Base-by-base conservation (phyloP, 92 coral and sea anemone genomes). In the Anthopleura xanthogrammica region DNA sequence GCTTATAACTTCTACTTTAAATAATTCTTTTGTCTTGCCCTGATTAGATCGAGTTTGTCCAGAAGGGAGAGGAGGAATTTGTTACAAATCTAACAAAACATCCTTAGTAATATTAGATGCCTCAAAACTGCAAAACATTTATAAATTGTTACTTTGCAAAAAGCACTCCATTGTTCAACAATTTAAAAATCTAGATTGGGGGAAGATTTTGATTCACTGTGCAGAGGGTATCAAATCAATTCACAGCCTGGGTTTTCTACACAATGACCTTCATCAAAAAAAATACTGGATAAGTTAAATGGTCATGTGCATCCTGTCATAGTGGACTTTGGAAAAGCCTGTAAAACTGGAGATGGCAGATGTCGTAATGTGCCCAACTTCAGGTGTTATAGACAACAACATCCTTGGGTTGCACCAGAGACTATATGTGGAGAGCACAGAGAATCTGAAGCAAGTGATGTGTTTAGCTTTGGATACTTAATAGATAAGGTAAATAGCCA, bases 321-420 rank as follows among this genome's bases (percentile, higher is more conserved):
- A 23, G 72, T 85, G 24, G 85, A 79, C 62, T 85, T 78, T 85
- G 78, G 88, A 3, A 78, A 85, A 71, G 88, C 82, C 29, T 85
- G 76, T 60, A 57, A 77, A 77, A 75, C 40, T 19, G 72, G n/a
- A 54, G 42, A 85, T 78, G 83, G 83, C 9, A 77, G 83, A 52
- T 85, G 83, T 71, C 83, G 87, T 41, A 85, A 48, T 41, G 87
- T 85, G 39, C 40, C 41, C 10, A 60, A 85, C 64, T 36, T 80
- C 58, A 66, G 73, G 36, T 20, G 16, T 29, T 85, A 85, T 85
- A 79, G 39, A 14, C 56, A 79, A 50, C 85, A 50, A 23, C 85
- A 85, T 80, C 85, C 88, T 79, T 85, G 85, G 88, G 73, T 85
- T 81, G 88, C 88, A 24, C 88, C 88, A 79, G 88, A 85, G 54